Conservation (phyloP, 1,140 invertebrate species). For the Drosophila bocqueti region DNA sequence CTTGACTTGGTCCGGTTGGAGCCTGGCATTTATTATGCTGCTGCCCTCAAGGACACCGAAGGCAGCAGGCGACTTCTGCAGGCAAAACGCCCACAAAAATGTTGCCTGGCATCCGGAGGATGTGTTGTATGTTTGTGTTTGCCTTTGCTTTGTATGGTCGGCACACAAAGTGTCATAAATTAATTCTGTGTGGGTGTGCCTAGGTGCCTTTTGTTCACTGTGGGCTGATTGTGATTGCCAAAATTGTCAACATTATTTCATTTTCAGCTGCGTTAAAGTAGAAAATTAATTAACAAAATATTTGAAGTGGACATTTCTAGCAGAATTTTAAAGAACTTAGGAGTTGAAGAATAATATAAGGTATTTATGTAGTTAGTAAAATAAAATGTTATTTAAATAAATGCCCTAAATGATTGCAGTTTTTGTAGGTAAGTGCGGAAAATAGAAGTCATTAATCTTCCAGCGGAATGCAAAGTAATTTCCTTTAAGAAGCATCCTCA, state of each 20-base stretch:
- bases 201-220: slow-evolving; percentile 28
- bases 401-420: too few relatives aligned
- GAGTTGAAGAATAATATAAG: neutral
- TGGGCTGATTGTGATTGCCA: slow-evolving; percentile 49
- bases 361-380: neutral
- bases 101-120: slow-evolving; percentile 14
- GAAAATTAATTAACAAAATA: slow-evolving; percentile 48
- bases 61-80: slow-evolving; percentile 33
- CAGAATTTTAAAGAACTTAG: neutral
- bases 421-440: too few relatives aligned
- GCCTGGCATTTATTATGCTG: slow-evolving; percentile 60
- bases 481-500: too few relatives aligned
- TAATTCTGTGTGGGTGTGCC: slow-evolving; percentile 41
- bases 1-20: slow-evolving; percentile 36
- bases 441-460: too few relatives aligned
- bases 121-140: slow-evolving; percentile 18
- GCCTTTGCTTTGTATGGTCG: slow-evolving; percentile 36
- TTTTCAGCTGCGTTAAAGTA: slow-evolving; percentile 26
- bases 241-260: slow-evolving; percentile 61
- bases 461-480: too few relatives aligned
- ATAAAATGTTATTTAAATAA: too few relatives aligned
- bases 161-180: slow-evolving; percentile 67
- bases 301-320: slow-evolving; percentile 6
- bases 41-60: slow-evolving; percentile 43
- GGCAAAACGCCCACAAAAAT: slow-evolving; percentile 63